A percentile compares a stretch with the other conserved stretches of the same genome.
Evolutionary conservation across 2,888 invertebrate species (phyloP).

Genomic region (Hydrotaea diabolus): DNA sequence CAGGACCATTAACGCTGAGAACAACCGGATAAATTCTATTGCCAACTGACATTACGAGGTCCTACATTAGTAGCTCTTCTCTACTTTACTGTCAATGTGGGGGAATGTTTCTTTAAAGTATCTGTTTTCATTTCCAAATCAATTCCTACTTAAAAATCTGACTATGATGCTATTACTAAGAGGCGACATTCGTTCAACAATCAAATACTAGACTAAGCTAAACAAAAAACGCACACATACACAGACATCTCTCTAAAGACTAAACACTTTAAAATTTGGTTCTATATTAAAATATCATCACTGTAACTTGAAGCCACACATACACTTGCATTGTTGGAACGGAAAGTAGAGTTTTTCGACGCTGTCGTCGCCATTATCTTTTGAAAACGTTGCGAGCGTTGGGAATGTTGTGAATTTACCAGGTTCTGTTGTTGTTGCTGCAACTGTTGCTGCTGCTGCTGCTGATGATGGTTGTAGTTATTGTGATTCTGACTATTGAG

Average conservation of each 20-base stretch:
- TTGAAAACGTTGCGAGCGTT: constrained; percentile 52
- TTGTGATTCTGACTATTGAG: constrained; percentile 75
- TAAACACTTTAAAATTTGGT: constrained; percentile 55
- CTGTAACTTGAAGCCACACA: constrained; percentile 62
- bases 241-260: constrained; percentile 38
- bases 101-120: too few species aligned
- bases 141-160: background rate
- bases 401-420: constrained; percentile 46
- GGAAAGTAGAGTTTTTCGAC: constrained; percentile 58
- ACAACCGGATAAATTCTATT: too few species aligned
- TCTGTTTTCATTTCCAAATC: background rate
- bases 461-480: constrained; percentile 9
- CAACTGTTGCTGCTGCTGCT: background rate
- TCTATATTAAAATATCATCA: constrained; percentile 66
- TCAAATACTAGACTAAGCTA: constrained; percentile 20
- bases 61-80: too few species aligned
- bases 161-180: constrained; percentile 11
- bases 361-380: constrained; percentile 57
- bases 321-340: constrained; percentile 63
- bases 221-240: background rate
- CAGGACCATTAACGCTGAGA: too few species aligned
- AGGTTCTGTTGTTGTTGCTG: constrained; percentile 33
- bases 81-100: too few species aligned
- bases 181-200: background rate
- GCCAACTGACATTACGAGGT: too few species aligned